Conservation (phyloP, 2,888 invertebrate species). For the Drosophila bunnanda region DNA sequence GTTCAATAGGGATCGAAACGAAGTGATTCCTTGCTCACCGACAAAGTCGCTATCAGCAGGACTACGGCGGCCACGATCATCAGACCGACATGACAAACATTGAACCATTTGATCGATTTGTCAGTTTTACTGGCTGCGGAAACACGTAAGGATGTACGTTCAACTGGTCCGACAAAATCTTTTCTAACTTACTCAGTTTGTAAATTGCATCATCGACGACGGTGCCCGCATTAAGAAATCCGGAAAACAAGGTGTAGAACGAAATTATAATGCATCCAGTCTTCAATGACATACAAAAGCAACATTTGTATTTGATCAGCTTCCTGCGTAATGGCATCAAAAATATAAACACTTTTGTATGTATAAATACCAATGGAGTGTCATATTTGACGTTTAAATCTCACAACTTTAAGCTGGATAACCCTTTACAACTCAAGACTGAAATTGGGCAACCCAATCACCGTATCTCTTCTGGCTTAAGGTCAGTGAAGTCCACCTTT, state of each 20-base stretch:
- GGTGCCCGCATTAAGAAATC: constrained; percentile 33
- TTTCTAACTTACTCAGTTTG: constrained; percentile 18
- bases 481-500: constrained; percentile 18
- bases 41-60: constrained; percentile 20
- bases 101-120: constrained; percentile 29
- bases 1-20: neutral
- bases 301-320: constrained; percentile 13
- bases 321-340: constrained; percentile 28
- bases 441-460: constrained; percentile 8
- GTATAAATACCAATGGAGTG: constrained; percentile 3
- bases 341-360: constrained; percentile 4
- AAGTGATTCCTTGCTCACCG: constrained; percentile 10
- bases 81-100: constrained; percentile 27
- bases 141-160: no score
- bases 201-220: constrained; percentile 22
- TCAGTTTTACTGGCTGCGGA: constrained; percentile 13
- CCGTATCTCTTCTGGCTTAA: constrained; percentile 3
- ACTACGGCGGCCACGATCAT: constrained; percentile 30
- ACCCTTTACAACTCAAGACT: neutral
- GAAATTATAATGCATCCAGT: constrained; percentile 35
- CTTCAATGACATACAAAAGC: constrained; percentile 15
- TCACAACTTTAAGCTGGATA: neutral
- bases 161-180: no score
- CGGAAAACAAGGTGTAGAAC: constrained; percentile 35
- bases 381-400: constrained; percentile 26